Evolutionary conservation across 2,797 vertebrate species (phyloP).

Genomic region (Esox lucius): DNA sequence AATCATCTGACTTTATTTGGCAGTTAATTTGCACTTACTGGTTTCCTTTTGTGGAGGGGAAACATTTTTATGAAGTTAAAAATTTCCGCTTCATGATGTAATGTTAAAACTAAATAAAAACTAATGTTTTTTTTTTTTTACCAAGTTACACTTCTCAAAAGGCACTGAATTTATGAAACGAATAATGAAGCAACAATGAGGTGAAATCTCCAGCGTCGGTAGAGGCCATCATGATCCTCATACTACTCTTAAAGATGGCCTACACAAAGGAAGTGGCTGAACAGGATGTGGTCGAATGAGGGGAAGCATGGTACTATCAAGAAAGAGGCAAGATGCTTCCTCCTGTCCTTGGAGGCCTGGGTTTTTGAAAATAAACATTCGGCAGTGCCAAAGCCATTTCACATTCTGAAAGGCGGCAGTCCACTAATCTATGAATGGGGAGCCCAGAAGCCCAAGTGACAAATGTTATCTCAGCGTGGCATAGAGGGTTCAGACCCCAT

Average conservation of each 20-base stretch:
- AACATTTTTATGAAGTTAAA: too few relatives aligned
- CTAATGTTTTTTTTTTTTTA: too few relatives aligned
- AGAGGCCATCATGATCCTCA: slow-evolving; percentile 26
- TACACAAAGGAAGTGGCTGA: slow-evolving; percentile 63
- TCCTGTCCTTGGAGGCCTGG: slow-evolving; percentile 66
- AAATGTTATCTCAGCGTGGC: slow-evolving; percentile 83
- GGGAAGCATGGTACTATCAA: slow-evolving; percentile 62
- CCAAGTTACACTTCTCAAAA: too few relatives aligned
- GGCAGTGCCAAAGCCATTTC: slow-evolving; percentile 80
- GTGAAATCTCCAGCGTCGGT: slow-evolving; percentile 37
- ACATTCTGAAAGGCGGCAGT: slow-evolving; percentile 79
- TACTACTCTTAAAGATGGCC: slow-evolving; percentile 25
- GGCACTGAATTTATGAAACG: not conserved
- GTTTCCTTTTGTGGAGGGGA: too few relatives aligned
- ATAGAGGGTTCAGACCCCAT: slow-evolving; percentile 81
- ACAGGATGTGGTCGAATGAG: slow-evolving; percentile 47
- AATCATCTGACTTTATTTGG: too few relatives aligned
- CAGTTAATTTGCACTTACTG: slow-evolving; percentile 15
- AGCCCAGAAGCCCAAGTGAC: slow-evolving; percentile 77
- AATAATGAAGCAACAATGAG: slow-evolving; percentile 32
- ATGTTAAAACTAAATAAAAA: too few relatives aligned
- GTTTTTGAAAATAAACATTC: slow-evolving; percentile 78
- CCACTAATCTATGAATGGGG: slow-evolving; percentile 84
- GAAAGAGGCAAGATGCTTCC: slow-evolving; percentile 72
- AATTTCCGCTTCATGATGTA: too few relatives aligned